Evolutionary conservation across 2,888 invertebrate genomes (phyloP).

Genomic region (Linyphia triangularis): DNA sequence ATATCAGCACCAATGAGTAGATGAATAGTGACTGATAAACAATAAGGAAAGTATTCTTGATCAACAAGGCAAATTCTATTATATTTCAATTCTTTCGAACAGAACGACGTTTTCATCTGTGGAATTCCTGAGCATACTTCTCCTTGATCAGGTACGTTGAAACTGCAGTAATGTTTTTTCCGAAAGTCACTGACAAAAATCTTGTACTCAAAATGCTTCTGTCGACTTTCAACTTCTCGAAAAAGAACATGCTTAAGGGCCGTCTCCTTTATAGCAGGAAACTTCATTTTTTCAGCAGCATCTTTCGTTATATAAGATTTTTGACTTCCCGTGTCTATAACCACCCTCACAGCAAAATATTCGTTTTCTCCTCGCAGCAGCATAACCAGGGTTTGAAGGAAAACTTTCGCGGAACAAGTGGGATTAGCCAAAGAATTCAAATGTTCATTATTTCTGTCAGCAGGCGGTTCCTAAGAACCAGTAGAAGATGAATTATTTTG

Average conservation of each 20-base stretch:
- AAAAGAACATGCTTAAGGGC: neutral
- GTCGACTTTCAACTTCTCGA: neutral
- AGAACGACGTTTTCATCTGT: neutral
- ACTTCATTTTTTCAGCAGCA: neutral
- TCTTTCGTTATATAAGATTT: neutral
- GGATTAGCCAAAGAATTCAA: neutral
- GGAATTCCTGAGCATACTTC: neutral
- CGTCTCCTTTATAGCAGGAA: neutral
- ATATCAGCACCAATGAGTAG: too few relatives aligned
- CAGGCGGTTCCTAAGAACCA: neutral
- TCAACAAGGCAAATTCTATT: too few relatives aligned
- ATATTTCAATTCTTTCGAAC: neutral
- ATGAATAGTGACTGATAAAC: neutral
- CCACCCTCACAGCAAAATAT: neutral
- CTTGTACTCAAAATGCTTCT: neutral
- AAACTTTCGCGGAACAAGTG: neutral
- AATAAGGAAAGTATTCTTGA: neutral
- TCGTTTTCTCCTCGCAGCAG: neutral
- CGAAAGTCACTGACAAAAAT: neutral
- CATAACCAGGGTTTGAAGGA: neutral
- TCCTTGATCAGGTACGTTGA: neutral
- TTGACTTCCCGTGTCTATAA: slow-evolving; percentile 3
- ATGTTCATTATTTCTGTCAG: neutral
- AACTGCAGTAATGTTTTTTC: too few relatives aligned
- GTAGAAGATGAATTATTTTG: too few relatives aligned